These are phyloP conservation scores for Reinhardtius hippoglossoides DNA, from an alignment of 2,113 vertebrate genomes.

Conservation along the genomic window DNA sequence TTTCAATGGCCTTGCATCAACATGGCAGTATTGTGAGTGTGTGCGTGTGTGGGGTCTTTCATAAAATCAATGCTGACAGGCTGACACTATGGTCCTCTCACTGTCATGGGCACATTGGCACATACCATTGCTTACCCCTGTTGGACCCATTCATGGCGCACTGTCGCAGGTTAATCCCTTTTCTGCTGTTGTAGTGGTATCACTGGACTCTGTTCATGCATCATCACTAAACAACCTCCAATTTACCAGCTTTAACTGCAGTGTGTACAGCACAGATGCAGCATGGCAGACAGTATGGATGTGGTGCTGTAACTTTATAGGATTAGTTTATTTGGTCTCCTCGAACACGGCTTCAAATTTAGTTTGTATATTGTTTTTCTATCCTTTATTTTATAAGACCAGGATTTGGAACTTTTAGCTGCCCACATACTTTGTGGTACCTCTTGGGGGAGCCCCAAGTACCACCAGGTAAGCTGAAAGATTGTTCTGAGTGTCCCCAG, in stretches of 20 bases:
- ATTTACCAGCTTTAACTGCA: no score
- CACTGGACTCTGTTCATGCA: neutral
- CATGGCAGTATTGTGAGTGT: neutral
- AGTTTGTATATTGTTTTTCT: neutral
- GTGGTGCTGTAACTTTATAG: neutral
- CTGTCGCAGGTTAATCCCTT: constrained; percentile 5
- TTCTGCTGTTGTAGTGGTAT: neutral
- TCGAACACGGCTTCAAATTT: neutral
- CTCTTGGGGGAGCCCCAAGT: no score
- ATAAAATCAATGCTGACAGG: neutral
- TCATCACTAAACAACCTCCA: neutral
- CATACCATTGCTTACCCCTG: neutral
- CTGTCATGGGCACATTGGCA: neutral
- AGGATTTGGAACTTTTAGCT: no score
- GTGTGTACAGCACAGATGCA: no score
- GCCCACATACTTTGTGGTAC: no score
- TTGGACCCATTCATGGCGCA: neutral
- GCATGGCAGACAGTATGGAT: neutral
- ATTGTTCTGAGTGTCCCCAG: neutral
- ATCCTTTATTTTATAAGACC: neutral
- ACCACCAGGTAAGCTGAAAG: no score
- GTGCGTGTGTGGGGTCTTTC: constrained; percentile 6
- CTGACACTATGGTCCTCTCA: neutral
- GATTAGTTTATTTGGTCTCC: constrained; percentile 3
- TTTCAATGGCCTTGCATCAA: no score